These are phyloP conservation scores for Microctonus aethiopoides DNA, from an alignment of 2,888 invertebrate species.

Conservation along the genomic window DNA sequence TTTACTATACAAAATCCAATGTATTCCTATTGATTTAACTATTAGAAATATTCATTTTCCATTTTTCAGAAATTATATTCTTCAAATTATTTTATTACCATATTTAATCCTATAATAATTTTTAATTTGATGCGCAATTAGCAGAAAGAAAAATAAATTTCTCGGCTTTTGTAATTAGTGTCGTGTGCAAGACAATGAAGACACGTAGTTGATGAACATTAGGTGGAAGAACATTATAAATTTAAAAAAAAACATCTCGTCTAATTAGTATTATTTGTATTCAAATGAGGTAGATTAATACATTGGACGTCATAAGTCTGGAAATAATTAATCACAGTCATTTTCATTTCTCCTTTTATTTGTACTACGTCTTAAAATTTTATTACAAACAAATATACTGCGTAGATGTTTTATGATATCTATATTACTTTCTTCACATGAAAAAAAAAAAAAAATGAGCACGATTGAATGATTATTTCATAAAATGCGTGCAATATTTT, in stretches of 20 bases:
- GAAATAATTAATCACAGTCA: not conserved
- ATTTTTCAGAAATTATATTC: not conserved
- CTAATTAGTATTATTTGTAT: not conserved
- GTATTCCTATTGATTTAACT: not conserved
- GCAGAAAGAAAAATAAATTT: not conserved
- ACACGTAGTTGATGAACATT: not conserved
- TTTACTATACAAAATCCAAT: not conserved
- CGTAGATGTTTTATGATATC: not conserved
- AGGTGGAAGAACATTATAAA: not conserved
- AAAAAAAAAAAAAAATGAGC: no score
- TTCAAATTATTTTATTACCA: constrained; percentile 4
- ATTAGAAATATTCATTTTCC: not conserved
- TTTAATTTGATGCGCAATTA: not conserved
- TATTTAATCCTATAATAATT: not conserved
- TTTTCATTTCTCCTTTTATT: not conserved
- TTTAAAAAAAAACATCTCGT: not conserved
- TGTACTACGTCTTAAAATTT: not conserved
- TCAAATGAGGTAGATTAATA: not conserved
- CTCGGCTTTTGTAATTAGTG: constrained; percentile 1
- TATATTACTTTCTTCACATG: no score
- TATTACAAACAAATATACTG: not conserved
- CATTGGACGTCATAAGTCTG: not conserved
- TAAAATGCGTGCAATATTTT: no score
- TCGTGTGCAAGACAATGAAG: constrained; percentile 36
- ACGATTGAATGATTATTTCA: no score